Base-by-base conservation (phyloP, 2,888 invertebrate species). In the Agelastica alni region DNA sequence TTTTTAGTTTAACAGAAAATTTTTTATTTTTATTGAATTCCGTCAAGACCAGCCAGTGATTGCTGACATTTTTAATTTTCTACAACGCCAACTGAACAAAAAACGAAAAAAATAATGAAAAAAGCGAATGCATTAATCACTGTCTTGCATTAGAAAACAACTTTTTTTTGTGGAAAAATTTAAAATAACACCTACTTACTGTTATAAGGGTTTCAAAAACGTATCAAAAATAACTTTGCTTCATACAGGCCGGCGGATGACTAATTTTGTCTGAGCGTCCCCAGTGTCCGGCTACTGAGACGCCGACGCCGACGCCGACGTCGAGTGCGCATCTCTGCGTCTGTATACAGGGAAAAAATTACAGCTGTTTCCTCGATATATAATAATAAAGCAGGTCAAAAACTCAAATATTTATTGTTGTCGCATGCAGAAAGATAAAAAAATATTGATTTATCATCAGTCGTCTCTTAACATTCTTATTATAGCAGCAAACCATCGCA, bases 241-340 rank as follows among this genome's bases (percentile, higher is more conserved):
- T 66, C 68, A 67, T 70, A 69, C 69, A 70, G 68, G 67, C 68
- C 71, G 71, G 65, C 66, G 64, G 69, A 67, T 73, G 71, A 73
- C 73, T 73, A 72, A 72, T 71, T 70, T 64, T 58, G 68, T 66
- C 66, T 45, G 59, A 60, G 67, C 69, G 70, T 61, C 67, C 61
- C 60, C 62, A 66, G 56, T 66, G 67, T 68, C 65, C 68, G 69
- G 58, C 71, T 68, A 67, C 67, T 63, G 49, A 42, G 52, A 44
- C 59, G 57, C 53, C 53, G 58, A 58, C 59, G 57, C 56, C 66
- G 58, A 58, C 59, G 57, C 56, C 66, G 64, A 60, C 60, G 59
- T 53, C 49, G 18, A 42, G 32, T 58, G 62, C 60, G 53, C 56
- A 54, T 52, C 57, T 13, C 43, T 45, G 56, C 43, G 42, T 61